Evolutionary conservation across 2,888 invertebrate genomes (phyloP), one percentile per base, ranked within the genome.

Genomic region (Ypsolopha sequella): DNA sequence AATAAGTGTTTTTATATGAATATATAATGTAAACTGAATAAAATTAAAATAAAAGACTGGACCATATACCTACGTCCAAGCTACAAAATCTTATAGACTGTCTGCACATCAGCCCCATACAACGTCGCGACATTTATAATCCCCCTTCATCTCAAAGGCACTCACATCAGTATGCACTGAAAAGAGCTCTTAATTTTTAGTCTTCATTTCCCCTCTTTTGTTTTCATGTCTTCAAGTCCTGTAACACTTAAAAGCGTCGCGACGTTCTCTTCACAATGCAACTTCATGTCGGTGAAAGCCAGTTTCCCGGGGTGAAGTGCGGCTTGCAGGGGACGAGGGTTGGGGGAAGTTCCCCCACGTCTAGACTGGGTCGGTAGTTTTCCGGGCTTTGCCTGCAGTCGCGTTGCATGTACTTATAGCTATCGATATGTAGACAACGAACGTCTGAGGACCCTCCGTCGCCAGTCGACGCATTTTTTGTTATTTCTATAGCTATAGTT

Each of bases 281-380:
- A 81, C 44, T 24, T 35, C 33, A 41, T 13, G 73, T 72, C 61
- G 68, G 65, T 68, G 73, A 70, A 46, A 45, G 68, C 58, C 69
- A 68, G 79, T 75, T 70, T 60, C 68, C 68, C 63, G 62, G 61
- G 59, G 58, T 44, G 52, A 53, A 39, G 55, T 41, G 41, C 13
- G 58, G 57, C 57, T 56, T 59, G 59, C 51, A 63, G 57, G 66
- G 59, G 64, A 58, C 62, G 58, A 58, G 61, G 59, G 57, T 57
- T 68, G 70, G 79, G 82, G 80, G 80, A 78, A 76, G 70, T 81
- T 84, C 85, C 86, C 80, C 85, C 86, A 80, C 71, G 87, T 87
- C 87, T 87, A 87, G 87, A 87, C 87, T 87, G 87, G 87, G 87
- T 87, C 86, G 87, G 84, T 85, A 87, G 87, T 86, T 86, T 84